phyloP scores from a whole-genome alignment of 2,888 invertebrate species.

The Lycophotia porphyrea region DNA sequence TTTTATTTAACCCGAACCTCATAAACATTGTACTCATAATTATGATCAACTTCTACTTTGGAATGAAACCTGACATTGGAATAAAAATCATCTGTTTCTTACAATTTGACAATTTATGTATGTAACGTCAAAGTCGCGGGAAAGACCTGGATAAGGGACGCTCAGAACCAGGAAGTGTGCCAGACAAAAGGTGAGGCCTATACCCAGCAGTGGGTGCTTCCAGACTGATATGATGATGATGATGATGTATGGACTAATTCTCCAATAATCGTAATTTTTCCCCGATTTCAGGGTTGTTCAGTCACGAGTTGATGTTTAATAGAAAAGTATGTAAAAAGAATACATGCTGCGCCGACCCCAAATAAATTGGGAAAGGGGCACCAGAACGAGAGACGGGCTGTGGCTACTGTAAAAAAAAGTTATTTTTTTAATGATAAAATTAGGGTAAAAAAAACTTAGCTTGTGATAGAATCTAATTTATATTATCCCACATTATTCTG shows the following conservation, averaged over 20 bases:
- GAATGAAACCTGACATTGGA: neutral
- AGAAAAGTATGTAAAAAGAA: neutral
- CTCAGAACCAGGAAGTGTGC: too few species aligned
- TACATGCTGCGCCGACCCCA: neutral
- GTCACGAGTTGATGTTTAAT: neutral
- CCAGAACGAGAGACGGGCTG: neutral
- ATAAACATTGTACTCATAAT: neutral
- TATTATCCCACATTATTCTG: slow-evolving; percentile 17
- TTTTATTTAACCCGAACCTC: neutral
- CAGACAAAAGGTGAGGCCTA: too few species aligned
- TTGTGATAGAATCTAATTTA: neutral
- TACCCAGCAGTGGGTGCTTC: too few species aligned
- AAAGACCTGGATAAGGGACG: too few species aligned
- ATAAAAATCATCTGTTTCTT: neutral
- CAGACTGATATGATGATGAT: too few species aligned
- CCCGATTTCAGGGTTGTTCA: neutral
- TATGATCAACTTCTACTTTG: neutral
- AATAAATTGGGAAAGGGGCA: neutral
- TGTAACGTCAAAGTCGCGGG: too few species aligned
- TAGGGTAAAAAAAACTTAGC: neutral
- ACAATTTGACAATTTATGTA: too few species aligned
- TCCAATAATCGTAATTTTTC: too few species aligned
- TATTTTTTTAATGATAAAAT: too few species aligned
- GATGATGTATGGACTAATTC: too few species aligned
- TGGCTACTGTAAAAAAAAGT: neutral